Conservation (phyloP, 2,797 vertebrate species). For the Mionectes olivaceus region DNA sequence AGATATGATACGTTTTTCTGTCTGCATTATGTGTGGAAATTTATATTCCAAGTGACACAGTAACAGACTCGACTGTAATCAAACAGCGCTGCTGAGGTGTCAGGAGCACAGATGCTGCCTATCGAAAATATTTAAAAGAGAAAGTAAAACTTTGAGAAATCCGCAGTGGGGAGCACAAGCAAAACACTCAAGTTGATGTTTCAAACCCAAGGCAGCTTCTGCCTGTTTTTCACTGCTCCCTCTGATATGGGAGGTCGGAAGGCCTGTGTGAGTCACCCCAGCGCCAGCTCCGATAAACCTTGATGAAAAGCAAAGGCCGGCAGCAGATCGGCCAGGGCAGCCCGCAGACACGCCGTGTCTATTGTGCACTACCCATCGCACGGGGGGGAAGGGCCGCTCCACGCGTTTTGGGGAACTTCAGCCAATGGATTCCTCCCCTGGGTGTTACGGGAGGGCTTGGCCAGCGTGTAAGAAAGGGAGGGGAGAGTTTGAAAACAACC, state of each 20-base stretch:
- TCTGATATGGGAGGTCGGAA: background rate
- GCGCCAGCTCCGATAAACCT: background rate
- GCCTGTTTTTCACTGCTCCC: background rate
- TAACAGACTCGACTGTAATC: conserved; percentile 29
- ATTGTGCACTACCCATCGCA: background rate
- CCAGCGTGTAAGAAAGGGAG: conserved; percentile 46
- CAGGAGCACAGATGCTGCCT: conserved; percentile 48
- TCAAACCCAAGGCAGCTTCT: background rate
- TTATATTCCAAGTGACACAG: conserved; percentile 14
- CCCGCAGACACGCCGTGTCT: background rate
- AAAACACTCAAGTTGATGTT: background rate
- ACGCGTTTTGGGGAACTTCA: conserved; percentile 6
- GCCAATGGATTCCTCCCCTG: conserved; percentile 53
- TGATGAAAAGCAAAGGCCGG: background rate
- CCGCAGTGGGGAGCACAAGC: background rate
- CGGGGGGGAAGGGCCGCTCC: conserved; percentile 25
- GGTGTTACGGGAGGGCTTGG: conserved; percentile 50
- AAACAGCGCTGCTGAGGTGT: conserved; percentile 36
- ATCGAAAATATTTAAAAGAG: conserved; percentile 38
- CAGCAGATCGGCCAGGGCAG: background rate
- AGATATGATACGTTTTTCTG: background rate
- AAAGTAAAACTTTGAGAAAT: conserved; percentile 54
- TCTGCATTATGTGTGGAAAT: conserved; percentile 17
- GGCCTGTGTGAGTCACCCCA: background rate
- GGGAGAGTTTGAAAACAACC: conserved; percentile 69